Evolutionary conservation across 2,888 invertebrate genomes (phyloP).

Genomic region (Xiphydria camelus): DNA sequence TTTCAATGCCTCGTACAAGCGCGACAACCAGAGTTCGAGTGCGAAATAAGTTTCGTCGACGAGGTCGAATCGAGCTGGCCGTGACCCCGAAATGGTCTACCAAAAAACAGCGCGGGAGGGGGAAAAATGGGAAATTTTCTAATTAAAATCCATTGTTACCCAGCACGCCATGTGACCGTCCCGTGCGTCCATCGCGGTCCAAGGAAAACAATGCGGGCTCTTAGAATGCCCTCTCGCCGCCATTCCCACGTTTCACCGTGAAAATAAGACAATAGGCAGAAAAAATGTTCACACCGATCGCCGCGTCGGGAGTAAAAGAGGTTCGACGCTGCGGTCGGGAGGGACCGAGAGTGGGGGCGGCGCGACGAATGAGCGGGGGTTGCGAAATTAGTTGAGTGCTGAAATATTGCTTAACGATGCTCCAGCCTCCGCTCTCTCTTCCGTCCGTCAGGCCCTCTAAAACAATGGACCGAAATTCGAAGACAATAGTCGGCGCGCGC

Average conservation of each 20-base stretch:
- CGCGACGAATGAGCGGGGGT: constrained; percentile 13
- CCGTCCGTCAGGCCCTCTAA: background rate
- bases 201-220: constrained; percentile 22
- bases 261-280: constrained; percentile 49
- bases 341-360: background rate
- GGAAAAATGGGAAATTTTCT: constrained; percentile 20
- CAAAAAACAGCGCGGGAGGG: background rate
- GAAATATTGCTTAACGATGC: constrained; percentile 22
- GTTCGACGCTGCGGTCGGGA: constrained; percentile 24
- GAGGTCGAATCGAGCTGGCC: no score
- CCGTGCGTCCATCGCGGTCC: no score
- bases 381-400: constrained; percentile 24
- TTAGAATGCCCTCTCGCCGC: no score
- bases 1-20: no score
- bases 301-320: constrained; percentile 12
- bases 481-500: constrained; percentile 5
- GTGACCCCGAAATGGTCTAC: no score
- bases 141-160: constrained; percentile 43
- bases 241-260: no score
- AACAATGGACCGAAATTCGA: constrained; percentile 1
- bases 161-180: no score
- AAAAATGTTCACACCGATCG: constrained; percentile 26
- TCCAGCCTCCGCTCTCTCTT: background rate
- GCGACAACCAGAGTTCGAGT: no score
- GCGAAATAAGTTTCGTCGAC: no score